Base-by-base conservation (phyloP, 2,888 invertebrate species). In the Adela reaumurella region DNA sequence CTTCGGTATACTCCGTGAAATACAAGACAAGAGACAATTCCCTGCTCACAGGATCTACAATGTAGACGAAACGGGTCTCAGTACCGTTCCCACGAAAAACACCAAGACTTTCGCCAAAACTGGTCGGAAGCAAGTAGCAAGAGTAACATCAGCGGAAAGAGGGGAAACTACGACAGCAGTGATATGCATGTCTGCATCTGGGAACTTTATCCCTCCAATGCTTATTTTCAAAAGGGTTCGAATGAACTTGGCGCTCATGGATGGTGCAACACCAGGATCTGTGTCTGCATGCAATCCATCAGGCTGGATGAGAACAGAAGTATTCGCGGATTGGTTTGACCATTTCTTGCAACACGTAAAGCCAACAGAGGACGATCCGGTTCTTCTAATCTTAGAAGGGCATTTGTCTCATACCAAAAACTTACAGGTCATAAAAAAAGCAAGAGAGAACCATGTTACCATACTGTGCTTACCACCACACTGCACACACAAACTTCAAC, bases 401-500 rank as follows among this genome's bases (percentile, higher is more conserved):
- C n/a, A n/a, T n/a, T n/a, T n/a, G n/a, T n/a, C n/a, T n/a, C n/a
- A n/a, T n/a, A n/a, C n/a, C n/a, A n/a, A n/a, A n/a, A n/a, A n/a
- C n/a, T n/a, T n/a, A n/a, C n/a, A n/a, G n/a, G n/a, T n/a, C n/a
- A n/a, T n/a, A n/a, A n/a, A n/a, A n/a, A 54, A 57, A 46, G 59
- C 56, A 14, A 45, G 53, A 19, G 50, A 54, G 41, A 58, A 59
- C 52, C 49, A 56, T 43, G 58, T 63, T 10, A 54, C 56, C 14
- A 56, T 72, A 19, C 44, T 69, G 2, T 65, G 63, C 46, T 52
- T 63, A 28, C 64, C 62, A 16, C 60, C 61, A 28, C 56, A 63
- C 49, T 53, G 53, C 43, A 56, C 56, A 14, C 59, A 60, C 46
- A 55, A 57, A 43, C 48, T 63, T n/a, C 60, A 62, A 49, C 57